Evolutionary conservation across 2,888 invertebrate genomes (phyloP).

Genomic region (Drosophila villosipedis): DNA sequence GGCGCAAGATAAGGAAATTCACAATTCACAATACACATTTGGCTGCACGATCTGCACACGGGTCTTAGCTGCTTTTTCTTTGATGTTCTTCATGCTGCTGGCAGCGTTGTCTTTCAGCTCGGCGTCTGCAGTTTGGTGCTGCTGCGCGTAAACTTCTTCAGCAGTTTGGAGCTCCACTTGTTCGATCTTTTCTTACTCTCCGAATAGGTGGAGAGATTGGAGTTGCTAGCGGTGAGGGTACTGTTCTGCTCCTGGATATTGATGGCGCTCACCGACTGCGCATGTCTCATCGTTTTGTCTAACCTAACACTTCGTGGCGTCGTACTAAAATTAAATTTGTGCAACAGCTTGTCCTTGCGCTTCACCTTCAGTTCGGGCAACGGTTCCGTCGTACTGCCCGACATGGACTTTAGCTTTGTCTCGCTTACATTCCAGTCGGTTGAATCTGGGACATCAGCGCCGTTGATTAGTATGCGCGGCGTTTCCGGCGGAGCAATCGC

Average conservation of each 20-base stretch:
- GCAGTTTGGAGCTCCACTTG: conserved; percentile 70
- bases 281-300: conserved; percentile 61
- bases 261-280: conserved; percentile 75
- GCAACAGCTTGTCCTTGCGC: conserved; percentile 49
- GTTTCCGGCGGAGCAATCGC: conserved; percentile 39
- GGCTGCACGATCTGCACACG: conserved; percentile 13
- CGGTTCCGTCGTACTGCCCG: conserved; percentile 48
- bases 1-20: conserved; percentile 54
- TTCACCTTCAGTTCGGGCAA: conserved; percentile 60
- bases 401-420: conserved; percentile 33
- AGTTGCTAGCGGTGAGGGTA: conserved; percentile 65
- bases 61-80: conserved; percentile 3
- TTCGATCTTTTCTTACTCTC: conserved; percentile 73
- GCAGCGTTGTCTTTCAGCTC: conserved; percentile 39
- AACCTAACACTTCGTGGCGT: conserved; percentile 36
- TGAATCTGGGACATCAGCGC: conserved; percentile 48
- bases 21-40: conserved; percentile 30
- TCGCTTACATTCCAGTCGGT: conserved; percentile 38
- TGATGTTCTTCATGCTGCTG: not conserved
- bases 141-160: conserved; percentile 78
- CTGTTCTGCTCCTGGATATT: conserved; percentile 62
- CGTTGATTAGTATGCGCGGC: conserved; percentile 63
- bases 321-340: conserved; percentile 45
- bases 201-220: conserved; percentile 67
- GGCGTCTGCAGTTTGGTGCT: conserved; percentile 70